Conservation (phyloP, 92 coral and sea anemone species). For the Bergia puertoricense region DNA sequence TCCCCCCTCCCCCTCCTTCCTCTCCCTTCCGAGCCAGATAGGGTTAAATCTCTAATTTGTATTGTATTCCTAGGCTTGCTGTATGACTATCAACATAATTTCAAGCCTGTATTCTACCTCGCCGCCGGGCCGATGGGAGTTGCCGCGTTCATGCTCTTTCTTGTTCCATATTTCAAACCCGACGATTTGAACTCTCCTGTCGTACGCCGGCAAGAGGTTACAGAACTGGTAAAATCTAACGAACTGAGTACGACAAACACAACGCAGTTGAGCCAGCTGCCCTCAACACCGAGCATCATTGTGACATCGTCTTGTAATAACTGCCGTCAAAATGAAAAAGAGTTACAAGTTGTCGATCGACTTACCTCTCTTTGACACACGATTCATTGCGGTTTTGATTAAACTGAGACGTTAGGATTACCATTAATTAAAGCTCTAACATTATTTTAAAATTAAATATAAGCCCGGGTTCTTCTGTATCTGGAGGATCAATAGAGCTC, state of each 20-base stretch:
- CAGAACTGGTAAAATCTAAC: conserved; percentile 38
- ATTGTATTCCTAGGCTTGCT: conserved; percentile 59
- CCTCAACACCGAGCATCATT: conserved; percentile 23
- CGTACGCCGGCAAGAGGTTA: conserved; percentile 19
- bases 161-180: conserved; percentile 55
- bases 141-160: conserved; percentile 64
- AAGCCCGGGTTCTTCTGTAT: too few species aligned
- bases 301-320: conserved; percentile 7
- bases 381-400: too few species aligned
- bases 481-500: too few species aligned
- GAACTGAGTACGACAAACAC: conserved; percentile 35
- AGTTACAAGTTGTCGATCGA: conserved; percentile 13
- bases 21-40: too few species aligned
- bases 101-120: conserved; percentile 83
- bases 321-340: conserved; percentile 22
- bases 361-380: conserved; percentile 17
- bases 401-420: too few species aligned
- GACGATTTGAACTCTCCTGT: neutral
- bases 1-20: too few species aligned
- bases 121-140: conserved; percentile 87
- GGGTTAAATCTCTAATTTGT: neutral
- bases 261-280: conserved; percentile 32
- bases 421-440: too few species aligned
- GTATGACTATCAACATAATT: conserved; percentile 64
- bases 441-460: too few species aligned